Percentiles rank a stretch among this genome's conserved stretches.
Conservation (phyloP, 1,140 invertebrate genomes). For the Melanaphis sacchari region DNA sequence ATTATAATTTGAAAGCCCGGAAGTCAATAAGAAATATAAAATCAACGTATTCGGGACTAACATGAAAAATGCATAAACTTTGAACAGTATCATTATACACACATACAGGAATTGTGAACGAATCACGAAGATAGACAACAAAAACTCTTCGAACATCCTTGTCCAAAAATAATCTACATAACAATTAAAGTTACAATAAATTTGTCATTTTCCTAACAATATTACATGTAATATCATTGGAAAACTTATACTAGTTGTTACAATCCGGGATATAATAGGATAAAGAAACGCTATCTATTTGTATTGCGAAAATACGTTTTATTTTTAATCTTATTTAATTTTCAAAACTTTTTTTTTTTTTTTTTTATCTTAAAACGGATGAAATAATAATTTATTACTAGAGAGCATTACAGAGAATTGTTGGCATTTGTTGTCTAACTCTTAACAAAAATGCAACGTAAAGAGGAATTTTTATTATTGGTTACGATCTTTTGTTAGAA, state of each 20-base stretch:
- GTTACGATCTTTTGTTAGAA: background rate
- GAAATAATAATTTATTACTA: slow-evolving; percentile 23
- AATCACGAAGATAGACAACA: background rate
- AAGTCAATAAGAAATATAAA: background rate
- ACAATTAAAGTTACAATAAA: background rate
- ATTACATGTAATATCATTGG: background rate
- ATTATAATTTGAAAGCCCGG: background rate
- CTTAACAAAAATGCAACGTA: slow-evolving; percentile 27
- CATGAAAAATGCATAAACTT: background rate
- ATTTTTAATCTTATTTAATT: slow-evolving; percentile 14
- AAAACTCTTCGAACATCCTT: slow-evolving; percentile 1
- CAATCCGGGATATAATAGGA: background rate
- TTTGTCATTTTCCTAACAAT: background rate
- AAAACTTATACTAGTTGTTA: background rate
- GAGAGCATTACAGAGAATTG: background rate
- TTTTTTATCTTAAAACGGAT: slow-evolving; percentile 12
- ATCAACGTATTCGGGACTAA: background rate
- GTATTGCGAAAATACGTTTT: slow-evolving; percentile 15
- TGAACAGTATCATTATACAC: background rate
- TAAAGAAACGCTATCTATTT: slow-evolving; percentile 13
- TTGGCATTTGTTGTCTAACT: slow-evolving; percentile 13
- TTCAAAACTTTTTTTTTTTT: slow-evolving; percentile 37
- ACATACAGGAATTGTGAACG: background rate
- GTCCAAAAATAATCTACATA: background rate
- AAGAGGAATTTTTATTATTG: slow-evolving; percentile 18